Percentiles rank a stretch among this genome's conserved stretches.
Evolutionary conservation across 2,797 vertebrate species (phyloP).

Genomic region (Arnoldichthys spilopterus): DNA sequence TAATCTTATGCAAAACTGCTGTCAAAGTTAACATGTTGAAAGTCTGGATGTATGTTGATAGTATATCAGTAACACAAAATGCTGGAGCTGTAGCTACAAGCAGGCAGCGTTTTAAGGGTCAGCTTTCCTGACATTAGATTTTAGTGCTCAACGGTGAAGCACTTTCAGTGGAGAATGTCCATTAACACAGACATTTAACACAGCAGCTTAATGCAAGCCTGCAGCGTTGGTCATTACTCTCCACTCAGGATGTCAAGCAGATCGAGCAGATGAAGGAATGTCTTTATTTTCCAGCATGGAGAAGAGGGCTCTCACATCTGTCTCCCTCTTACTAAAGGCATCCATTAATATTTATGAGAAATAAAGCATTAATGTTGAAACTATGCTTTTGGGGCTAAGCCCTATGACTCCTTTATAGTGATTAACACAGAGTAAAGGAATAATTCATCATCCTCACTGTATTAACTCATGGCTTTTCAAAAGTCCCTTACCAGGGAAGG

Average conservation of each 20-base stretch:
- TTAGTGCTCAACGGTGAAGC: not conserved
- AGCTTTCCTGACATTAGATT: not conserved
- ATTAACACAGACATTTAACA: constrained; percentile 18
- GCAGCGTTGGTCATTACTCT: constrained; percentile 12
- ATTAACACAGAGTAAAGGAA: constrained; percentile 82
- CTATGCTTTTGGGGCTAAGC: constrained; percentile 76
- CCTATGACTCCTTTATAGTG: constrained; percentile 78
- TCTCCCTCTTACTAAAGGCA: constrained; percentile 69
- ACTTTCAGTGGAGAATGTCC: not conserved
- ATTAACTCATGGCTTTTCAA: constrained; percentile 70
- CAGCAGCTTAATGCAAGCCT: constrained; percentile 21
- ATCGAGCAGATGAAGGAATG: constrained; percentile 21
- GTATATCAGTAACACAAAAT: not conserved
- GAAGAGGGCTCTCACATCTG: constrained; percentile 33
- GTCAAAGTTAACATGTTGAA: not conserved
- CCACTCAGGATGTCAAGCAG: constrained; percentile 25
- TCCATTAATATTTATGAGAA: constrained; percentile 82
- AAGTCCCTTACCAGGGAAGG: constrained; percentile 70
- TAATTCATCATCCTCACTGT: constrained; percentile 77
- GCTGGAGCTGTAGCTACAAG: not conserved
- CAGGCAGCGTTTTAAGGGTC: not conserved
- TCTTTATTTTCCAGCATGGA: constrained; percentile 40
- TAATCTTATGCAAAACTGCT: not conserved
- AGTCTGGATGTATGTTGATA: not conserved
- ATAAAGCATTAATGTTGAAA: constrained; percentile 81